Evolutionary conservation across 2,888 invertebrate species (phyloP).

Genomic region (Papilio elwesi): DNA sequence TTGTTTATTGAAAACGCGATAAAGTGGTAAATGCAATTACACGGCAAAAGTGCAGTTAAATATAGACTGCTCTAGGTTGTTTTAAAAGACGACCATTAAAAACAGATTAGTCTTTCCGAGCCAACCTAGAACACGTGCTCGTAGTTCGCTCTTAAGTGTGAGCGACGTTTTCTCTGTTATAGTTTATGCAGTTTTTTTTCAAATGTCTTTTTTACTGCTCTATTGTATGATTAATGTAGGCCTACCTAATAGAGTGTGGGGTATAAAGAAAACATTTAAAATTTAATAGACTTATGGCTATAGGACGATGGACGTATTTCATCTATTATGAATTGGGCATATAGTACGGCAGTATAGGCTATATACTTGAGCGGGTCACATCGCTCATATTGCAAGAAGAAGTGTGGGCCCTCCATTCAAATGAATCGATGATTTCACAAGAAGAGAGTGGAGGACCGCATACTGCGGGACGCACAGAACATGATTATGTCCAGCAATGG

Average conservation of each 20-base stretch:
- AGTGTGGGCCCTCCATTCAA: too few species aligned
- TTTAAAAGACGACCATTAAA: constrained; percentile 37
- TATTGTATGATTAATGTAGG: constrained; percentile 8
- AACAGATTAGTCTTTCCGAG: constrained; percentile 35
- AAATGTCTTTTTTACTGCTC: constrained; percentile 13
- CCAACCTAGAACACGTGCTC: constrained; percentile 35
- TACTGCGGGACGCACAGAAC: too few species aligned
- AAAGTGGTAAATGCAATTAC: constrained; percentile 21
- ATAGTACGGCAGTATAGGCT: too few species aligned
- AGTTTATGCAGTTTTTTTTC: constrained; percentile 30
- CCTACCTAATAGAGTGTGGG: not conserved
- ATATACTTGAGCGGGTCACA: too few species aligned
- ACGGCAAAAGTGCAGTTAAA: constrained; percentile 22
- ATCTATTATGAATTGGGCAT: too few species aligned
- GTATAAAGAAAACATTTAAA: not conserved
- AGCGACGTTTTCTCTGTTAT: constrained; percentile 32
- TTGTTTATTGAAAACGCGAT: constrained; percentile 22
- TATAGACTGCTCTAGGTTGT: constrained; percentile 17
- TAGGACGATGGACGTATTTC: too few species aligned
- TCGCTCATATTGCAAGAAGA: too few species aligned
- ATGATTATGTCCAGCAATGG: too few species aligned
- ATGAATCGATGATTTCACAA: too few species aligned
- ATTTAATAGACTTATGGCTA: not conserved
- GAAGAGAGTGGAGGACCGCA: too few species aligned
- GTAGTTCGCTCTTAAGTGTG: constrained; percentile 29